Conservation (phyloP, 2,888 invertebrate genomes). For the Polia nebulosa region DNA sequence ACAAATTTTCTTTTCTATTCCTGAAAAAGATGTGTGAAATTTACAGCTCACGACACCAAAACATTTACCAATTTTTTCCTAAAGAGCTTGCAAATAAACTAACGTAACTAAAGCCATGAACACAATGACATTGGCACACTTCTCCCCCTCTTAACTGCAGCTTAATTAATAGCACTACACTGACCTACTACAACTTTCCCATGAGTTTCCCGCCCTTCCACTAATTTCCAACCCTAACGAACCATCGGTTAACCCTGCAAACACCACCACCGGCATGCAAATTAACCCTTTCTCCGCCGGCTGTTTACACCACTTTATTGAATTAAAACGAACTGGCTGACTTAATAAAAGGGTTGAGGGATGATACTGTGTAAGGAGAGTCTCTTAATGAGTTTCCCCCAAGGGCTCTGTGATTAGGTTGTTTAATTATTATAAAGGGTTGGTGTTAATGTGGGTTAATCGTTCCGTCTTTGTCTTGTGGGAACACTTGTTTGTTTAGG, state of each 20-base stretch:
- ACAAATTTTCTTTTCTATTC: not conserved
- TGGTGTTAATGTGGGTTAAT: constrained; percentile 75
- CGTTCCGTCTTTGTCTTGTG: constrained; percentile 64
- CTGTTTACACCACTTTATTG: constrained; percentile 89
- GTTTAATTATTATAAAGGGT: constrained; percentile 83
- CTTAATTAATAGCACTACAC: constrained; percentile 66
- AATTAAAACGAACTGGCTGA: constrained; percentile 83
- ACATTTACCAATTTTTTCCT: not conserved
- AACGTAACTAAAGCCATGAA: not conserved
- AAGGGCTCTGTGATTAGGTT: constrained; percentile 83
- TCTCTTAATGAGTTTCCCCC: constrained; percentile 86
- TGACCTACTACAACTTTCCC: constrained; percentile 89
- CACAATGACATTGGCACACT: constrained; percentile 43
- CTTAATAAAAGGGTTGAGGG: constrained; percentile 84
- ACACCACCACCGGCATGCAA: constrained; percentile 88
- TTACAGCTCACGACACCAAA: not conserved
- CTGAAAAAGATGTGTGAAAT: not conserved
- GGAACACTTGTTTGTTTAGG: constrained; percentile 44
- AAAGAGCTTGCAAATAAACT: not conserved
- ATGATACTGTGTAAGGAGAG: constrained; percentile 86
- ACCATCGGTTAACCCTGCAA: constrained; percentile 89
- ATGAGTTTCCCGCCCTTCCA: constrained; percentile 83
- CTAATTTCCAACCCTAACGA: constrained; percentile 90
- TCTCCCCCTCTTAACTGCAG: constrained; percentile 35
- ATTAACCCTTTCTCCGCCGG: constrained; percentile 89